Conservation (phyloP, 2,888 invertebrate genomes). For the Drosophila niveifrons region DNA sequence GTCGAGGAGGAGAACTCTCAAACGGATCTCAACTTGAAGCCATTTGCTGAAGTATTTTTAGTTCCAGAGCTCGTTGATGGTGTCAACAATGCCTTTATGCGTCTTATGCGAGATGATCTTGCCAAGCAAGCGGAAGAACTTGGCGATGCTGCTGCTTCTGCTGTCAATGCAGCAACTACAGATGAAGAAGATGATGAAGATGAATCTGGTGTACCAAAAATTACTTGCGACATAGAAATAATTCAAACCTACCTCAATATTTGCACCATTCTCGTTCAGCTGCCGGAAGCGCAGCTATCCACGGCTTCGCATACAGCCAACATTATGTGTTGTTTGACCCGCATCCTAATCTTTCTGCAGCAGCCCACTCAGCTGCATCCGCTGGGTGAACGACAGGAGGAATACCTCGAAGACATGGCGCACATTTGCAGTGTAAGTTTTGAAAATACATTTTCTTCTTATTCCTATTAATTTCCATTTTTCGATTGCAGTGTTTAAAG, state of each 20-base stretch:
- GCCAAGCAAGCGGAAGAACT: constrained; percentile 62
- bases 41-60: constrained; percentile 81
- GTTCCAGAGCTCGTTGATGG: constrained; percentile 80
- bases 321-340: constrained; percentile 79
- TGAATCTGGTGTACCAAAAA: constrained; percentile 45
- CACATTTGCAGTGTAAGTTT: constrained; percentile 78
- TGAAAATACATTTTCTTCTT: not conserved
- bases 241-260: constrained; percentile 85
- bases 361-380: constrained; percentile 80
- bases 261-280: constrained; percentile 83
- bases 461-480: not conserved
- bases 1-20: constrained; percentile 72
- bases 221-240: constrained; percentile 78
- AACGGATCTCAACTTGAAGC: constrained; percentile 59
- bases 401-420: constrained; percentile 83
- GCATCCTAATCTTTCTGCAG: constrained; percentile 81
- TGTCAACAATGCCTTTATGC: constrained; percentile 83
- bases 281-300: constrained; percentile 78
- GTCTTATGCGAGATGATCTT: constrained; percentile 73
- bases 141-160: constrained; percentile 39
- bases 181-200: constrained; percentile 39
- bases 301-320: constrained; percentile 71
- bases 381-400: constrained; percentile 81
- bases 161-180: constrained; percentile 25
- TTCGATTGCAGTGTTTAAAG: constrained; percentile 77